Evolutionary conservation across 2,797 vertebrate species (phyloP).

Genomic region (Clamator glandarius): DNA sequence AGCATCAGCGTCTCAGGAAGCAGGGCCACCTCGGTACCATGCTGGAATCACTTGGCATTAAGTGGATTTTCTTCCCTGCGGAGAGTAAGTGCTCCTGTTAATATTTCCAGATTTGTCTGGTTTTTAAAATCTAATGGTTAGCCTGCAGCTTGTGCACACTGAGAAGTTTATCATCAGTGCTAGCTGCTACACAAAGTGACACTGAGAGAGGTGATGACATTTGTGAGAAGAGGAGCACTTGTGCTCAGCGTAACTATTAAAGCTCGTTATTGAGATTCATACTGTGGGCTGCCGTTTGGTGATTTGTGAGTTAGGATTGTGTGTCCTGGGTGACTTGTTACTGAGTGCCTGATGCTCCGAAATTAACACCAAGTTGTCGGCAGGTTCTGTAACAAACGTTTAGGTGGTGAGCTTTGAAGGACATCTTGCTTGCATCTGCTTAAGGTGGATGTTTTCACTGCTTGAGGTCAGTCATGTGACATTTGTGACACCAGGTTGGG

Average conservation of each 20-base stretch:
- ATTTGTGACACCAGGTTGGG: rapidly evolving
- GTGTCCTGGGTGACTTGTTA: not conserved
- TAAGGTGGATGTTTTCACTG: rapidly evolving
- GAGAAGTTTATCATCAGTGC: not conserved
- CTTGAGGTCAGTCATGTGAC: rapidly evolving
- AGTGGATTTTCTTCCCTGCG: not conserved
- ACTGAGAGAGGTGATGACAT: not conserved
- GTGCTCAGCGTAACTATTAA: not conserved
- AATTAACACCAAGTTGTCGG: not conserved
- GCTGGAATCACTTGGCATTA: not conserved
- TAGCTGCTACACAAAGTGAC: not conserved
- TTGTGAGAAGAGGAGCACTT: not conserved
- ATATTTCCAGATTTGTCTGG: not conserved
- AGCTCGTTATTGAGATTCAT: rapidly evolving
- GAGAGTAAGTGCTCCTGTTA: not conserved
- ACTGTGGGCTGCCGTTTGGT: not conserved
- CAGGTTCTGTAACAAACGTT: not conserved
- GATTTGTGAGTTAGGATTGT: not conserved
- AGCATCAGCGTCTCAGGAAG: not conserved
- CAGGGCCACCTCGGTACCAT: rapidly evolving
- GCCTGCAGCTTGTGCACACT: not conserved
- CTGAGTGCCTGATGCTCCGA: not conserved
- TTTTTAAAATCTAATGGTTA: not conserved
- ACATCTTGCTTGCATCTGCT: rapidly evolving
- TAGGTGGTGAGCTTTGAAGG: not conserved